Evolutionary conservation across 2,113 vertebrate species (phyloP).

Genomic region (Protobothrops flavoviridis): DNA sequence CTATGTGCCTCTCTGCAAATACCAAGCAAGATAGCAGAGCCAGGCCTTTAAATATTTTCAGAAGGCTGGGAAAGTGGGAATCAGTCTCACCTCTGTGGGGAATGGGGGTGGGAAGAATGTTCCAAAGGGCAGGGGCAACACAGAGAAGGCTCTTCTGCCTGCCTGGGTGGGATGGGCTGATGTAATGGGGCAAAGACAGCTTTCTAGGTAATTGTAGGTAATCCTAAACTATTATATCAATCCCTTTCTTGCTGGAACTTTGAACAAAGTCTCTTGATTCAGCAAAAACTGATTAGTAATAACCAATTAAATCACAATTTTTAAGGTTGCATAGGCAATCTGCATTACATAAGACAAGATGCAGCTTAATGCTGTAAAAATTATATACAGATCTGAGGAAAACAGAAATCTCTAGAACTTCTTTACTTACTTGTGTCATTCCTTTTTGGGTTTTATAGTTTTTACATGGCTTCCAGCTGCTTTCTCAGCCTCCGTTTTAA

Average conservation of each 20-base stretch:
- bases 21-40: neutral
- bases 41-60: neutral
- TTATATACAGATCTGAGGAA: rapidly evolving
- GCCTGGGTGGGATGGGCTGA: neutral
- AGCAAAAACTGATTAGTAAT: rapidly evolving
- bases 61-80: neutral
- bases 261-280: rapidly evolving
- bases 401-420: rapidly evolving
- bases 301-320: rapidly evolving
- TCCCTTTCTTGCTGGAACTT: rapidly evolving
- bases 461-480: constrained; percentile 76
- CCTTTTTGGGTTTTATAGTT: constrained; percentile 79
- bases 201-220: neutral
- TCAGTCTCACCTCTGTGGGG: neutral
- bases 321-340: rapidly evolving
- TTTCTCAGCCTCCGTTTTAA: constrained; percentile 77
- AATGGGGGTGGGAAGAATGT: neutral
- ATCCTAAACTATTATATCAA: no score
- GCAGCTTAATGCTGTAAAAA: neutral
- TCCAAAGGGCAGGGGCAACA: neutral
- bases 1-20: neutral
- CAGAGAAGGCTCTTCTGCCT: neutral
- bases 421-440: constrained; percentile 67
- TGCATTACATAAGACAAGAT: rapidly evolving
- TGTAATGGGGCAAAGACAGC: neutral